Conservation (phyloP, 2,888 invertebrate species). For the Raillietiella orientalis region DNA sequence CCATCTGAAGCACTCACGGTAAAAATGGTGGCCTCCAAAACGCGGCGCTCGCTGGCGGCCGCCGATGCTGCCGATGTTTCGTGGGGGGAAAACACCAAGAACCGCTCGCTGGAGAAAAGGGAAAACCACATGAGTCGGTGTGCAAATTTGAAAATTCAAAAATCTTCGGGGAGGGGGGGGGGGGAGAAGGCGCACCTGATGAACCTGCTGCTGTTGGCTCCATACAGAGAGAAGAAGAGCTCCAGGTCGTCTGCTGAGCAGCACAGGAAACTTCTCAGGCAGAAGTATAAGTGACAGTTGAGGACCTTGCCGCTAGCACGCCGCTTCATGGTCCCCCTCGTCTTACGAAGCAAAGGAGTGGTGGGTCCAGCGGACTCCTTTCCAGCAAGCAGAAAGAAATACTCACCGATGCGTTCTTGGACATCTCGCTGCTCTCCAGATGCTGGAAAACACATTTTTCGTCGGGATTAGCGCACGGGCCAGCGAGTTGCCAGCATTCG, state of each 20-base stretch:
- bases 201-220: conserved; percentile 36
- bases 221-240: conserved; percentile 54
- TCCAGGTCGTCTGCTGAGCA: conserved; percentile 62
- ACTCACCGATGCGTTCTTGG: conserved; percentile 16
- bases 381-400: conserved; percentile 5
- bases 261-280: conserved; percentile 59
- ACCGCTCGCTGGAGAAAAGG: no score
- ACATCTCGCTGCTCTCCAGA: conserved; percentile 19
- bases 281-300: conserved; percentile 49
- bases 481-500: no score
- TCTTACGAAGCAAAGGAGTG: conserved; percentile 10
- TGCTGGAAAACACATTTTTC: conserved; percentile 17
- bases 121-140: no score
- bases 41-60: no score
- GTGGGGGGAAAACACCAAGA: no score
- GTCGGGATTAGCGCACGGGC: no score
- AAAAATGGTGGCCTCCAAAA: no score
- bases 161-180: no score
- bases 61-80: no score
- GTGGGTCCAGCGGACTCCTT: conserved; percentile 4
- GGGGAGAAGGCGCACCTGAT: conserved; percentile 22
- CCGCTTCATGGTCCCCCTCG: conserved; percentile 21
- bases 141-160: no score
- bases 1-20: no score
- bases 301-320: conserved; percentile 17